Percentiles rank a stretch among this genome's conserved stretches.
Conservation (phyloP, 2,888 invertebrate species). For the Chloroclysta siterata region DNA sequence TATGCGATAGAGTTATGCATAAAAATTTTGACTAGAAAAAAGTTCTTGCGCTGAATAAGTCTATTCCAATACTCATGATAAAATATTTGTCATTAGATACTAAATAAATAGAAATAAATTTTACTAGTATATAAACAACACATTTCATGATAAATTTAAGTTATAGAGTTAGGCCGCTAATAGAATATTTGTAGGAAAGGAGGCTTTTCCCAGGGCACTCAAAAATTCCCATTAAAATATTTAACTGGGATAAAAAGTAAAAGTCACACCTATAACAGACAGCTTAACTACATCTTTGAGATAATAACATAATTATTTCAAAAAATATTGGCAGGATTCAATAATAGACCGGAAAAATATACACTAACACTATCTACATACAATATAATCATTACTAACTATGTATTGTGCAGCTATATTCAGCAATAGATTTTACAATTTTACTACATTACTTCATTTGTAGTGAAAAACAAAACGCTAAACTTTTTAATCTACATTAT, state of each 20-base stretch:
- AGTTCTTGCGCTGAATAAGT: slow-evolving; percentile 28
- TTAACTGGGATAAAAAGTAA: slow-evolving; percentile 9
- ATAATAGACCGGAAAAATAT: slow-evolving; percentile 37
- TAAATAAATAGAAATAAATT: slow-evolving; percentile 33
- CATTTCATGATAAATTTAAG: slow-evolving; percentile 19
- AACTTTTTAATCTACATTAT: slow-evolving; percentile 37
- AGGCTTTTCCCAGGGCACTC: slow-evolving; percentile 9
- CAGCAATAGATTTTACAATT: slow-evolving; percentile 38
- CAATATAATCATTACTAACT: slow-evolving; percentile 34
- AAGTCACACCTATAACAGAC: slow-evolving; percentile 16
- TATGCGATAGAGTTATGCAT: slow-evolving; percentile 45
- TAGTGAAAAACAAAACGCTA: slow-evolving; percentile 35
- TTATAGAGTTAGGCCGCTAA: slow-evolving; percentile 26
- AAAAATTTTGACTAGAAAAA: slow-evolving; percentile 52
- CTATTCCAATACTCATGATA: slow-evolving; percentile 13
- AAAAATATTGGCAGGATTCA: slow-evolving; percentile 48
- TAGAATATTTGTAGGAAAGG: slow-evolving; percentile 11
- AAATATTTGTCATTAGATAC: slow-evolving; percentile 10
- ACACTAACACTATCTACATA: slow-evolving; percentile 27
- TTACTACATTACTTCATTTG: slow-evolving; percentile 35
- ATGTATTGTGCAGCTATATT: slow-evolving; percentile 41
- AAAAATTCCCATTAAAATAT: slow-evolving; percentile 13
- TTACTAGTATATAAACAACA: slow-evolving; percentile 16
- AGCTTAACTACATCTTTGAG: slow-evolving; percentile 30
- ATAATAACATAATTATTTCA: slow-evolving; percentile 32